Base-by-base conservation (phyloP, 2,113 vertebrate genomes). In the Megaceryle torquata region DNA sequence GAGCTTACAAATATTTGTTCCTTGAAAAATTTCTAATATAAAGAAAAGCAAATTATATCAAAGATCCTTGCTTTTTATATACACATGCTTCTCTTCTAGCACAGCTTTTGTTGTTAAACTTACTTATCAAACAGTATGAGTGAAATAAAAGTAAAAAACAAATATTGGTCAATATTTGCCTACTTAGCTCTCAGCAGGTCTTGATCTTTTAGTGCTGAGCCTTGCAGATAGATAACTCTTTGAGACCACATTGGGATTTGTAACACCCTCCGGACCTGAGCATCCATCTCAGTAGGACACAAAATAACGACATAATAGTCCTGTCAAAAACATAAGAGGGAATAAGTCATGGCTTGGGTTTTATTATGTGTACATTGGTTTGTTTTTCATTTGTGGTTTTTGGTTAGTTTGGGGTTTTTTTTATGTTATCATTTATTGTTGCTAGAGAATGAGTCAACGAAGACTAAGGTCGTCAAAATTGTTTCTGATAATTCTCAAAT, bases 181-280 rank as follows among this genome's bases (percentile, higher is more conserved):
- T 98, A 99, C 98, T 98, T 98, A 82, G 98, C 98, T 98, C 98
- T 98, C 92, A 98, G 60, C 35, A 99, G 96, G 53, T 99, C 98
- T 94, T 99, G 98, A 88, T 99, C 98, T 96, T 99, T 99, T 20
- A 99, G 98, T 37, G 98, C 98, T 43, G 98, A 99, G 26, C 98
- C 98, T 89, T 98, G 98, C 44, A 99, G 96, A 93, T 98, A 98
- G 84, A 98, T 99, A 67, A 99, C 98, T 93, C 98, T 97, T 75
- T 99, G 98, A 35, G 98, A 98, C 98, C 98, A 99, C 98, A 99
- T 98, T 19, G 98, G 98, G 82, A 99, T 98, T 92, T 98, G 98
- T 31, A 99, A 96, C 10, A 99, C 97, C 86, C 98, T 98, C 76
- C 98, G 98, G 75, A 99, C 98, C 65, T 98, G 98, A 74, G 97